Evolutionary conservation across 2,888 invertebrate species (phyloP).

Genomic region (Parapristionchus giblindavisi): DNA sequence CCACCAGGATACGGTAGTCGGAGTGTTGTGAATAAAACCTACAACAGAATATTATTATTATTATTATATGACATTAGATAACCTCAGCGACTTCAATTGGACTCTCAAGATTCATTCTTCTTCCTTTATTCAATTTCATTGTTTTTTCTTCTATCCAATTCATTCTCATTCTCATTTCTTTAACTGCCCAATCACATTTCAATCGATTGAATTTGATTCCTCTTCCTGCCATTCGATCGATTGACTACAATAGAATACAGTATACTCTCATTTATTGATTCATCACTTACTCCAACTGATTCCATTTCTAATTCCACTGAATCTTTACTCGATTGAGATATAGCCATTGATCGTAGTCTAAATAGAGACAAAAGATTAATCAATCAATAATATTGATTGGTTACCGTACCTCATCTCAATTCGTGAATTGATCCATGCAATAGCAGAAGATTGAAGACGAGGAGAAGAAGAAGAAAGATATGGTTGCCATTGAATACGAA

Average conservation of each 20-base stretch:
- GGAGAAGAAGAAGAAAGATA: conserved; percentile 34
- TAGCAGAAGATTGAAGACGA: conserved; percentile 8
- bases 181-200: conserved; percentile 20
- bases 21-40: conserved; percentile 47
- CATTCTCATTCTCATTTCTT: conserved; percentile 37
- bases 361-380: not conserved
- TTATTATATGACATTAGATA: not conserved
- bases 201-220: conserved; percentile 44
- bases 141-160: conserved; percentile 45
- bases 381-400: not conserved
- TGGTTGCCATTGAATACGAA: conserved; percentile 16
- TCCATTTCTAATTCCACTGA: conserved; percentile 31
- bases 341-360: conserved; percentile 1
- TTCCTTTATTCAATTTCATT: conserved; percentile 40
- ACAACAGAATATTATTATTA: not conserved
- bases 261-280: not conserved
- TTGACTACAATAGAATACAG: conserved; percentile 19
- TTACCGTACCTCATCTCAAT: conserved; percentile 10
- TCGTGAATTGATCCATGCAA: not conserved
- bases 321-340: not conserved
- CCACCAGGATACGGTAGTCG: conserved; percentile 50
- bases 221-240: conserved; percentile 41
- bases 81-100: conserved; percentile 45
- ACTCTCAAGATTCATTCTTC: conserved; percentile 50
- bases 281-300: conserved; percentile 13